Evolutionary conservation across 2,888 invertebrate genomes (phyloP).

Genomic region (Macropis europaea): DNA sequence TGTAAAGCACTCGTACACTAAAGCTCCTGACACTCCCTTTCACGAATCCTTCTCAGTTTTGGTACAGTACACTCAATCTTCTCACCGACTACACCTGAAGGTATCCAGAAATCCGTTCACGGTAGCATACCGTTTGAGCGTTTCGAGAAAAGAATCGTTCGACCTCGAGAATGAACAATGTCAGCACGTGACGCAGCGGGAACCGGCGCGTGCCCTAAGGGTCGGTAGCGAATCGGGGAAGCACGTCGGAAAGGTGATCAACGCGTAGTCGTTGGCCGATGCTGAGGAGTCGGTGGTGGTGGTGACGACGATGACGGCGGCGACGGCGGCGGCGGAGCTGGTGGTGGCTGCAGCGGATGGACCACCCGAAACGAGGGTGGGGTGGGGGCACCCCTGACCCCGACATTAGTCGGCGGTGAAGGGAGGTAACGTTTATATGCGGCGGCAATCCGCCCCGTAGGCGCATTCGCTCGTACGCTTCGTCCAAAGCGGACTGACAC

Average conservation of each 20-base stretch:
- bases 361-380: conserved; percentile 74
- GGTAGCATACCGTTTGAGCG: no score
- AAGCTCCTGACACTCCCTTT: no score
- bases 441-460: conserved; percentile 77
- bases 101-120: no score
- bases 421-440: conserved; percentile 80
- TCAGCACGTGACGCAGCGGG: no score
- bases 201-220: no score
- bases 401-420: conserved; percentile 75
- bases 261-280: conserved; percentile 57
- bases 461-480: conserved; percentile 80
- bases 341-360: conserved; percentile 58
- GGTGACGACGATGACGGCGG: conserved; percentile 12
- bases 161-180: no score
- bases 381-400: conserved; percentile 80
- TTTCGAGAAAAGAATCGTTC: no score
- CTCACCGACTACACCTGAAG: no score
- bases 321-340: conserved; percentile 30
- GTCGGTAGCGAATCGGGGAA: neutral
- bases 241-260: conserved; percentile 30
- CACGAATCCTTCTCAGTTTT: no score
- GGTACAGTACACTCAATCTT: no score
- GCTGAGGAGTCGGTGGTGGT: conserved; percentile 25
- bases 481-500: conserved; percentile 75
- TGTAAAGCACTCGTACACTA: no score